These are phyloP conservation scores for Condylostylus longicornis DNA, from an alignment of 1,140 invertebrate genomes.

Conservation along the genomic window DNA sequence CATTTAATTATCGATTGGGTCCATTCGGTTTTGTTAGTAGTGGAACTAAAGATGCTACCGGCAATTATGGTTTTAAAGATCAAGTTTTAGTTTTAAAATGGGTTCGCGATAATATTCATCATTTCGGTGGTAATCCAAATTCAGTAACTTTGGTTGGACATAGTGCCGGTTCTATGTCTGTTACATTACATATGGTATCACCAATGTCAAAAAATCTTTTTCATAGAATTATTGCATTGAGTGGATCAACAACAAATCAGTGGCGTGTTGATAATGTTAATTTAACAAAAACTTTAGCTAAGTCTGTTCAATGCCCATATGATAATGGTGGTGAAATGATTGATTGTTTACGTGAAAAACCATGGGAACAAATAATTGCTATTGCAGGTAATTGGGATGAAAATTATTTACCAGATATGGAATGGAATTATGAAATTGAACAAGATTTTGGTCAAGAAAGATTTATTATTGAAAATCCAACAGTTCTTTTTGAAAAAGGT, in stretches of 20 bases:
- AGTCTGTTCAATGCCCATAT: conserved; percentile 47
- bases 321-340: conserved; percentile 40
- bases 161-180: conserved; percentile 50
- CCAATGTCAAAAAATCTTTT: conserved; percentile 51
- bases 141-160: conserved; percentile 53
- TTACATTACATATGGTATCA: conserved; percentile 51
- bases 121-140: conserved; percentile 59
- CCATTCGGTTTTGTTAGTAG: conserved; percentile 49
- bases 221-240: conserved; percentile 51
- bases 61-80: conserved; percentile 62
- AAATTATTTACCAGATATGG: conserved; percentile 40
- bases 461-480: conserved; percentile 45
- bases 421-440: conserved; percentile 52
- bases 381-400: too few species aligned
- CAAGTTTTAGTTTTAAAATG: conserved; percentile 56
- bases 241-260: conserved; percentile 47
- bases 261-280: conserved; percentile 39
- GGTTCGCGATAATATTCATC: conserved; percentile 52
- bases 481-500: conserved; percentile 38
- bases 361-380: too few species aligned
- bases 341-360: conserved; percentile 48
- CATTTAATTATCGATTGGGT: conserved; percentile 54
- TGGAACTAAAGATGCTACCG: conserved; percentile 44
- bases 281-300: conserved; percentile 50
- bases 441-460: conserved; percentile 47